Evolutionary conservation across 2,888 invertebrate species (phyloP), one percentile per base, ranked within the genome.

Genomic region (Rapana venosa): DNA sequence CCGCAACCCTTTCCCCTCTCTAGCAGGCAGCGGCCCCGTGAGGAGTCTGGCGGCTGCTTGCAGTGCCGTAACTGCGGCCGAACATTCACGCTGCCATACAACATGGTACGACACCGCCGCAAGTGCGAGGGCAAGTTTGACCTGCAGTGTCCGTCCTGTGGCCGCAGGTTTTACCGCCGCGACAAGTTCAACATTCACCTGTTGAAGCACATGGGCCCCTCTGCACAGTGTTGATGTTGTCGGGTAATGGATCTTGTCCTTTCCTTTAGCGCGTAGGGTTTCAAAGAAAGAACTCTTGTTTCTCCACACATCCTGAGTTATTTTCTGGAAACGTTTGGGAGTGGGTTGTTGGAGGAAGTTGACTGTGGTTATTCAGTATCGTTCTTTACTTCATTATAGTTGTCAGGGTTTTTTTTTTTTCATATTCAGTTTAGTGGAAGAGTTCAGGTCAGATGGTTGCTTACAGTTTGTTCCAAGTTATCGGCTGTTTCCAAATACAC

Each of bases 41-140:
- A 87, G 74, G 26, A 8, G 74, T 87, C 87, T 20, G 87, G 87
- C 5, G 85, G 85, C 85, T 58, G 47, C 35, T 30, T 86, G 79
- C 88, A 87, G 87, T 90, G 90, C 86, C 86, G 88, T 32, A 81
- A 88, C 35, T 91, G 91, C 36, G 91, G 90, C 79, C 88, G 83
- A 66, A 84, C 83, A 32, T 91, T 91, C 61, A 90, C 88, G 15
- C 79, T 88, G 32, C 85, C 87, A 15, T 87, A 88, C 70, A 91
- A 89, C 87, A 83, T 90, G 89, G 86, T 79, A 15, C 88, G 91
- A 15, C 91, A 91, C 77, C 88, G 87, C 35, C 88, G 90, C 88
- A 90, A 90, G 66, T 91, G 91, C 74, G 87, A 88, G 58, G 91
- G 89, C 30, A 70, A 47, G n/a, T 81, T 88, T 30, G 88, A 90